Base-by-base conservation (phyloP, 2,888 invertebrate species). In the Sylvicola cinctus region DNA sequence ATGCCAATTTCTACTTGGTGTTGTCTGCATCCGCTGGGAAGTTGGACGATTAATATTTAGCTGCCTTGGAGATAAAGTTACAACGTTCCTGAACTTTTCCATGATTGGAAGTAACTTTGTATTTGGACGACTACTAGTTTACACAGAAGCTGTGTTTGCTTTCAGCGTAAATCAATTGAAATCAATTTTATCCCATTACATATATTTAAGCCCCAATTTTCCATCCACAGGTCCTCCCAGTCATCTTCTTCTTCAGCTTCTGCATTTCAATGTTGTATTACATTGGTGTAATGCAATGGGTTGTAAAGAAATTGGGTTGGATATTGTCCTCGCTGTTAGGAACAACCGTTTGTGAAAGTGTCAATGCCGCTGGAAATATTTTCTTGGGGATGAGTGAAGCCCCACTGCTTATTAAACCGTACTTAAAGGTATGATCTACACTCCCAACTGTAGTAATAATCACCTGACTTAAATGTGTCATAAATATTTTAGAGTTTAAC, bases 381-480 rank as follows among this genome's bases (percentile, higher is more conserved):
- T 96, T 96, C 49, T 62, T 96, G 13, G 93, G 95, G 39, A 81
- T 80, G 80, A 76, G 80, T 2, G 96, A 96, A 62, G 80, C 90
- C 3, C 81, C 88, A 0, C 55, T 96, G 31, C 54, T 96, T 36
- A 74, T 96, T 36, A 74, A 79, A 46, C 91, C 93, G 0, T 93
- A 90, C 46, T 55, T 96, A 8, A 52, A 66, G n/a, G 57, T 47
- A 23, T 8, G n/a, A n/a, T n/a, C n/a, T n/a, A n/a, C n/a, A n/a
- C n/a, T n/a, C n/a, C n/a, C n/a, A n/a, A n/a, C n/a, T n/a, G n/a
- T n/a, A n/a, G n/a, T n/a, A n/a, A n/a, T n/a, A n/a, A n/a, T n/a
- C n/a, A n/a, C n/a, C n/a, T n/a, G n/a, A n/a, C n/a, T n/a, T n/a
- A n/a, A n/a, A n/a, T n/a, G n/a, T n/a, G n/a, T 8, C 20, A 20